These are phyloP conservation scores for Leptatherina wallacei DNA, from an alignment of 2,797 vertebrate species.

Conservation along the genomic window DNA sequence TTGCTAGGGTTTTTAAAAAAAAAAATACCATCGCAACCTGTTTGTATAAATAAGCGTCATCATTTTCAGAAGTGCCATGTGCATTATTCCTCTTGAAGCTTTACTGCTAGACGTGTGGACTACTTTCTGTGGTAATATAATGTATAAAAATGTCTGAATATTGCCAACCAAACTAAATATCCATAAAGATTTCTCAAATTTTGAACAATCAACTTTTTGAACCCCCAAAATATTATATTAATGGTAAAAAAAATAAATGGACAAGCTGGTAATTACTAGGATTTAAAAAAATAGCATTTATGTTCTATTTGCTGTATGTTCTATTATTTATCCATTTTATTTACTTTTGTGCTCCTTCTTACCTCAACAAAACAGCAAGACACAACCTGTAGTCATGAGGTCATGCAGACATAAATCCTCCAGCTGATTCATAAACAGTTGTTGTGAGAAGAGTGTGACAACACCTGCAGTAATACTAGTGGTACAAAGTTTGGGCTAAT, in stretches of 20 bases:
- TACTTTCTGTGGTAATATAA: not conserved
- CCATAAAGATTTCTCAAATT: no score
- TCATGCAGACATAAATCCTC: constrained; percentile 11
- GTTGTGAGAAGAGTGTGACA: constrained; percentile 1
- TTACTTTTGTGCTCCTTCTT: not conserved
- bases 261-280: no score
- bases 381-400: not conserved
- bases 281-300: no score
- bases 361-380: not conserved
- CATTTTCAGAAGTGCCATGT: not conserved
- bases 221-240: no score
- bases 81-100: not conserved
- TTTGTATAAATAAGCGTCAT: not conserved
- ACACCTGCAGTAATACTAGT: constrained; percentile 1
- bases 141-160: no score
- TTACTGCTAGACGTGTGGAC: not conserved
- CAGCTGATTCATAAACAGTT: constrained; percentile 8
- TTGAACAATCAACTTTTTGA: no score
- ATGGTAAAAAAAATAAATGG: no score
- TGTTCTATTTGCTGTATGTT: not conserved
- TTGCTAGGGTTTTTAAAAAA: no score
- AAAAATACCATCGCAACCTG: not conserved
- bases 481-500: not conserved
- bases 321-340: not conserved
- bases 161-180: no score